Evolutionary conservation across 2,888 invertebrate genomes (phyloP).

Genomic region (Agrilus biguttatus): DNA sequence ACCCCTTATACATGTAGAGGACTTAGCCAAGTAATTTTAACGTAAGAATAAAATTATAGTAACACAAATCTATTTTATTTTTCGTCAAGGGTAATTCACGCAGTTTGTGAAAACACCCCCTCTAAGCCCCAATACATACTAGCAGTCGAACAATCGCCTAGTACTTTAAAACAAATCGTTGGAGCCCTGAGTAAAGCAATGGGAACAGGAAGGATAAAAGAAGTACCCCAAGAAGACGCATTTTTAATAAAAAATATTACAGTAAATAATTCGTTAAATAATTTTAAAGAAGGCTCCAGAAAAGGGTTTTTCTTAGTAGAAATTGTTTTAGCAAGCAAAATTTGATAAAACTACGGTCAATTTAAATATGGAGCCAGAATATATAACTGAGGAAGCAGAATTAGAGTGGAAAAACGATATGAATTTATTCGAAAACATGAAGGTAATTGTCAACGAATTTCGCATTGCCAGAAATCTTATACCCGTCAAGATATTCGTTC

Average conservation of each 20-base stretch:
- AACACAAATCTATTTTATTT: neutral
- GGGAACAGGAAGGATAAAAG: slow-evolving; percentile 40
- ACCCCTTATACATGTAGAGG: slow-evolving; percentile 48
- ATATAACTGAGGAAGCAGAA: slow-evolving; percentile 34
- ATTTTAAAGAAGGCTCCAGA: neutral
- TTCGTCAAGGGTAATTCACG: slow-evolving; percentile 17
- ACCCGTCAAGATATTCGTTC: slow-evolving; percentile 43
- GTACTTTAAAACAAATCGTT: slow-evolving; percentile 38
- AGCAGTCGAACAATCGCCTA: slow-evolving; percentile 45
- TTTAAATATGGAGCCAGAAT: slow-evolving; percentile 43
- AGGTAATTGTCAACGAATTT: slow-evolving; percentile 31
- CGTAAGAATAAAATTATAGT: neutral
- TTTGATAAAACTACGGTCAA: slow-evolving; percentile 43
- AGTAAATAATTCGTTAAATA: slow-evolving; percentile 14
- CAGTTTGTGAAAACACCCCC: slow-evolving; percentile 36
- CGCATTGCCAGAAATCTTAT: slow-evolving; percentile 38
- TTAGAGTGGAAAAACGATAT: slow-evolving; percentile 40
- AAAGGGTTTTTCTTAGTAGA: neutral
- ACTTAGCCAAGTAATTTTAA: slow-evolving; percentile 37
- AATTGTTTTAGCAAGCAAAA: slow-evolving; percentile 35
- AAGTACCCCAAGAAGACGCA: slow-evolving; percentile 40
- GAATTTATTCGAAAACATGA: slow-evolving; percentile 36
- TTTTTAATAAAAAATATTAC: slow-evolving; percentile 38
- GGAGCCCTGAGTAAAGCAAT: slow-evolving; percentile 40
- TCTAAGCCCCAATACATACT: slow-evolving; percentile 42